Percentiles rank a stretch among this genome's conserved stretches.
These are phyloP conservation scores for Agonopterix arenella DNA, from an alignment of 2,888 invertebrate genomes.

Conservation along the genomic window DNA sequence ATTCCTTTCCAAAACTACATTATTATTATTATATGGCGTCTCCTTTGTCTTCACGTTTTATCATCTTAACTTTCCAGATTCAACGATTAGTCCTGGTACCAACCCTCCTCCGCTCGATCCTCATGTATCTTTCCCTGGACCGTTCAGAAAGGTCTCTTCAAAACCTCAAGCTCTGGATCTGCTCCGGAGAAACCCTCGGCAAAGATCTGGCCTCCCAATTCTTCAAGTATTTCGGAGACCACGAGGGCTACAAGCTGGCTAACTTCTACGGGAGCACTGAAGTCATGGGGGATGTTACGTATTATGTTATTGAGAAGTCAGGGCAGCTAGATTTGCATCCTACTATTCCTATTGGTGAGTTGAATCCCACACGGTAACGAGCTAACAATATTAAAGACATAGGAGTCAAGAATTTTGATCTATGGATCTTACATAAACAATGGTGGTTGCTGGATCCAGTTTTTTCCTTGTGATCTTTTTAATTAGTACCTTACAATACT, in stretches of 20 bases:
- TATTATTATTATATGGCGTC: no score
- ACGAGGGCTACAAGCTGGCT: conserved; percentile 80
- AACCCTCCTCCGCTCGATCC: conserved; percentile 85
- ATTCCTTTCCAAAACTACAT: background rate
- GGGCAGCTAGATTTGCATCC: conserved; percentile 78
- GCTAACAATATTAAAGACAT: no score
- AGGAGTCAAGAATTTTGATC: no score
- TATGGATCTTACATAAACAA: no score
- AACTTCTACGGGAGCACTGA: conserved; percentile 96
- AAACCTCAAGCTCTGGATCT: conserved; percentile 86
- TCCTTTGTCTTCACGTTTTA: background rate
- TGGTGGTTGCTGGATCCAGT: no score
- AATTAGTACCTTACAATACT: no score
- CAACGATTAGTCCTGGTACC: conserved; percentile 91
- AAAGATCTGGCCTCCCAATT: conserved; percentile 84
- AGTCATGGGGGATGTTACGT: conserved; percentile 94
- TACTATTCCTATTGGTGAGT: conserved; percentile 89
- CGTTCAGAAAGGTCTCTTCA: conserved; percentile 74
- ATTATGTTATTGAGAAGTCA: conserved; percentile 79
- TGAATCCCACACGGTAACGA: no score
- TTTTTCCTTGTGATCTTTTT: no score
- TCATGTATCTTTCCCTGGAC: conserved; percentile 83
- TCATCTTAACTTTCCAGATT: conserved; percentile 64
- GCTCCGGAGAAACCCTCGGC: conserved; percentile 90
- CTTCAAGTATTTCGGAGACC: conserved; percentile 83